Evolutionary conservation across 2,888 invertebrate genomes (phyloP), one percentile per base, ranked within the genome.

Genomic region (Drosophila aldrichi): DNA sequence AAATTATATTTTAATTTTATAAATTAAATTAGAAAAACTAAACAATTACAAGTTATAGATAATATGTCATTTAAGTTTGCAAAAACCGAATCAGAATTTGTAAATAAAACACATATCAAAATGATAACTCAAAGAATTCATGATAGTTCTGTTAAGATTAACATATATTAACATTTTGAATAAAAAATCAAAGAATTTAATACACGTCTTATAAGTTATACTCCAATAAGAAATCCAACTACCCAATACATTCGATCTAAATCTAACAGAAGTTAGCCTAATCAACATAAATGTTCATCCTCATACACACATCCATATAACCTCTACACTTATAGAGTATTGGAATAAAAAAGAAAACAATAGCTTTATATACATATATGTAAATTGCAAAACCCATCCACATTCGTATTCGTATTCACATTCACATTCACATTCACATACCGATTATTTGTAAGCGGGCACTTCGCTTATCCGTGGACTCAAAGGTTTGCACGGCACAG

Each of bases 371-470:
- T 49, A 49, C 48, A 49, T n/a, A 66, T 56, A 70, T 72, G 64
- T 60, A 44, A 48, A 58, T 69, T 51, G 43, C 41, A 43, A 48
- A 48, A 61, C 29, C 63, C 41, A 58, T 56, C 54, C 54, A 54
- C 49, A 60, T 9, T 62, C 29, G 6, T n/a, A 25, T 25, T 25
- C 25, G 25, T 22, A 22, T 22, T 18, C 48, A 2, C 10, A 48
- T n/a, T 48, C 46, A 7, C 34, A 55, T 44, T n/a, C 54, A 25
- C 18, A 60, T 20, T 67, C 32, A 66, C 65, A 77, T 78, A 93
- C 93, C 93, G 90, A 93, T 92, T 82, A 93, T 92, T 91, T 93
- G 93, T 82, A 93, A 85, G 78, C 91, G 90, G 81, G 92, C 90
- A 86, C 92, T 92, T 80, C 90, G 91, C 83, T 92, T 93, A 83